Evolutionary conservation across 2,888 invertebrate genomes (phyloP).

Genomic region (Athalia cordata): DNA sequence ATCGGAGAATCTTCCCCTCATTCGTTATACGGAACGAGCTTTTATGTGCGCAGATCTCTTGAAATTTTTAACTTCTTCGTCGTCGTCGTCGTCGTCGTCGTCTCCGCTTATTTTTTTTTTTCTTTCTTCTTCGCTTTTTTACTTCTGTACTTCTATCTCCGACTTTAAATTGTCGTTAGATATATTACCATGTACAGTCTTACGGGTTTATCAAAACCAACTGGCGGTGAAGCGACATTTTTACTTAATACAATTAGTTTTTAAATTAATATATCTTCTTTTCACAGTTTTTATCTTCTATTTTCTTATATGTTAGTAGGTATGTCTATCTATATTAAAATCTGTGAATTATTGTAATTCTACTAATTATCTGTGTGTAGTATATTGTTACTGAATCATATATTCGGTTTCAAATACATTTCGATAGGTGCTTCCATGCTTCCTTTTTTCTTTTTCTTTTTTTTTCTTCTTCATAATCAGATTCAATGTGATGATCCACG

Average conservation of each 20-base stretch:
- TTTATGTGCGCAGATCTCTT: background rate
- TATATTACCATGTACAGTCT: background rate
- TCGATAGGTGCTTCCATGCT: too few species aligned
- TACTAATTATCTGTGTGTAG: background rate
- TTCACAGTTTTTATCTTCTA: background rate
- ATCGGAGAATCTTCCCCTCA: too few species aligned
- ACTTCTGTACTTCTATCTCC: constrained; percentile 6
- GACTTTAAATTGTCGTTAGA: background rate
- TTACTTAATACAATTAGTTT: background rate
- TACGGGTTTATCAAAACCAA: background rate
- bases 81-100: constrained; percentile 48
- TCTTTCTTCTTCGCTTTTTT: constrained; percentile 14
- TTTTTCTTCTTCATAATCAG: too few species aligned
- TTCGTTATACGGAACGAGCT: background rate
- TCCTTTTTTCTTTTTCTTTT: too few species aligned
- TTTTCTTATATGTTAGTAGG: too few species aligned
- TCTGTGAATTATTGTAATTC: background rate
- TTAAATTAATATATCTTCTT: background rate
- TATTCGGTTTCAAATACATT: too few species aligned
- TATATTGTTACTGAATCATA: too few species aligned
- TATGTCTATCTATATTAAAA: constrained; percentile 22
- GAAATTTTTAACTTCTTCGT: background rate
- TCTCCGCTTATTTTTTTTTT: constrained; percentile 51
- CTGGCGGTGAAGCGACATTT: background rate
- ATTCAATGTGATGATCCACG: too few species aligned